Evolutionary conservation across 2,797 vertebrate genomes (phyloP).

Genomic region (Mareca strepera): DNA sequence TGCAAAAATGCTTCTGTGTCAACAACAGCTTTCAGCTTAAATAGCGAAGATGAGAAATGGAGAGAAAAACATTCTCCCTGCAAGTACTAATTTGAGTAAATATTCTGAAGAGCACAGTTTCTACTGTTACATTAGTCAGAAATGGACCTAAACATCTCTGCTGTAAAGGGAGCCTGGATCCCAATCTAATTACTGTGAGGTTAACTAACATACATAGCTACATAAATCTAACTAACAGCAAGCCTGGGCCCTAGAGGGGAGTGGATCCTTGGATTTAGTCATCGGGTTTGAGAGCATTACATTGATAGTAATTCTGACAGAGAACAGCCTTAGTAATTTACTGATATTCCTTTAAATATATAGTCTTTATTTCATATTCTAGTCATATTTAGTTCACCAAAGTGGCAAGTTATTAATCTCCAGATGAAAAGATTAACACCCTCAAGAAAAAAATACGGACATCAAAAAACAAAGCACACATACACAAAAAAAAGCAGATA

Average conservation of each 20-base stretch:
- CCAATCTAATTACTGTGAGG: not conserved
- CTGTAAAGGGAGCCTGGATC: not conserved
- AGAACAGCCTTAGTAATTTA: not conserved
- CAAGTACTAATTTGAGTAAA: not conserved
- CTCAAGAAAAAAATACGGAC: not conserved
- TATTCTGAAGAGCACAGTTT: not conserved
- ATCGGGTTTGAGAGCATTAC: not conserved
- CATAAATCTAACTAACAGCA: not conserved
- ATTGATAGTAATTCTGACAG: not conserved
- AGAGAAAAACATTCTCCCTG: not conserved
- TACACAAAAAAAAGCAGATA: not conserved
- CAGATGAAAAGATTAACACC: not conserved
- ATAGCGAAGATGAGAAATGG: not conserved
- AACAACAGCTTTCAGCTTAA: slow-evolving; percentile 3
- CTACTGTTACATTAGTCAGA: not conserved
- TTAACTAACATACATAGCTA: not conserved
- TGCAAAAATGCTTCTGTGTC: not conserved
- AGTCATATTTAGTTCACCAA: not conserved
- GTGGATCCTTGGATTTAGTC: not conserved
- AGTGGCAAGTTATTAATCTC: not conserved
- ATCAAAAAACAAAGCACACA: not conserved
- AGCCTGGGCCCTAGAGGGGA: not conserved
- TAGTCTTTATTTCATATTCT: not conserved
- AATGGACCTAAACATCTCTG: not conserved
- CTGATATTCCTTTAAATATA: not conserved